Percentiles rank a stretch among this genome's conserved stretches.
phyloP scores from a whole-genome alignment of 2,888 invertebrate genomes.

The Monopis laevigella region DNA sequence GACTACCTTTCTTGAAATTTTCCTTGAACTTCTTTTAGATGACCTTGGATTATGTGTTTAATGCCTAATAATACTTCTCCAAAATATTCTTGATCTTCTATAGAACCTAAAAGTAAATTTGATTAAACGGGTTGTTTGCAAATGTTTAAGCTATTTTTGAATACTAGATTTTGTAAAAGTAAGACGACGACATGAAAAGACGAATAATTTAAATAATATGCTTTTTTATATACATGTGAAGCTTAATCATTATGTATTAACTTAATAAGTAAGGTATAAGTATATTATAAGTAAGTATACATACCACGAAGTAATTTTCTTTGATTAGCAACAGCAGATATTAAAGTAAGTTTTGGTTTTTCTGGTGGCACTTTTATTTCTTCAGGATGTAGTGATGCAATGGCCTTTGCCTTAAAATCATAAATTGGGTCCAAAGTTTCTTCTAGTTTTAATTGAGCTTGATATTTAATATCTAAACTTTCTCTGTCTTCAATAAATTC shows the following conservation, averaged over 20 bases:
- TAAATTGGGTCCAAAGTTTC: constrained; percentile 39
- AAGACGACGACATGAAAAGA: too few species aligned
- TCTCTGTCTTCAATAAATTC: too few species aligned
- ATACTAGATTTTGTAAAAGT: too few species aligned
- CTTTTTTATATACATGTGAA: too few species aligned
- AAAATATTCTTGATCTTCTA: constrained; percentile 83
- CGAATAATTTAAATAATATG: too few species aligned
- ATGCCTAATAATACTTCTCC: constrained; percentile 82
- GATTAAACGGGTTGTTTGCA: neutral
- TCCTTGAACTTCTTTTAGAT: constrained; percentile 75
- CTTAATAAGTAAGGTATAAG: too few species aligned
- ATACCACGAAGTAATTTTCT: constrained; percentile 66
- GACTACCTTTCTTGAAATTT: constrained; percentile 73
- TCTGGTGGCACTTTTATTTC: constrained; percentile 64
- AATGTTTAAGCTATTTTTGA: neutral
- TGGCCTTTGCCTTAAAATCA: constrained; percentile 31
- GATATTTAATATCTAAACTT: constrained; percentile 34
- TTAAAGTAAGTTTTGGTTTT: constrained; percentile 63
- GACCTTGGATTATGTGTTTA: constrained; percentile 82
- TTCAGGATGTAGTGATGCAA: constrained; percentile 49
- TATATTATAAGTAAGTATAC: constrained; percentile 17
- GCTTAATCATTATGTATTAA: too few species aligned
- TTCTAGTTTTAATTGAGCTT: constrained; percentile 36
- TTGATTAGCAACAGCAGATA: constrained; percentile 69
- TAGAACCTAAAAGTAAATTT: constrained; percentile 56